Conservation (phyloP, 2,888 invertebrate species). For the Enoplolaimus lenunculus region DNA sequence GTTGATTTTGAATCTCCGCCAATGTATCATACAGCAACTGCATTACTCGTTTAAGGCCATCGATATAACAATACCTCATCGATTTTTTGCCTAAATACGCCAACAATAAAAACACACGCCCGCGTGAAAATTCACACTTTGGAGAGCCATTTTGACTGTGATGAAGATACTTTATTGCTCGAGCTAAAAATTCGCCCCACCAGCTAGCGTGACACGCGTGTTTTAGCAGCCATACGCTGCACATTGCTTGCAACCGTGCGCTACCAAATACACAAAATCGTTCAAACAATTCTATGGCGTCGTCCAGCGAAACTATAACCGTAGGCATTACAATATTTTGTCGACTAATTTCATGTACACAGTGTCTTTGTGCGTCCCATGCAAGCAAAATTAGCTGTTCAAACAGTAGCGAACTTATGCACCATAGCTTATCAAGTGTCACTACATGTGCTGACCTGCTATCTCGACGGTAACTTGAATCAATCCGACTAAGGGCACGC, state of each 20-base stretch:
- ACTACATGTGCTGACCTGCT: not conserved
- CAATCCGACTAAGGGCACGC: conserved; percentile 55
- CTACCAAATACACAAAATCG: conserved; percentile 62
- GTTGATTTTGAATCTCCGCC: too few species aligned
- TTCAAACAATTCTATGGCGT: conserved; percentile 49
- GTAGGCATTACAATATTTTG: not conserved
- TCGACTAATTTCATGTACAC: not conserved
- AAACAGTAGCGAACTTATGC: conserved; percentile 63
- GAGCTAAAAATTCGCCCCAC: conserved; percentile 81
- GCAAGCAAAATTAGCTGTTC: conserved; percentile 55
- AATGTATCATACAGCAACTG: conserved; percentile 40
- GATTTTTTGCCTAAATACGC: conserved; percentile 54
- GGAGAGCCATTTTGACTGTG: too few species aligned
- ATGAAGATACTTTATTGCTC: conserved; percentile 62
- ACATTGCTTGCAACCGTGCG: conserved; percentile 48
- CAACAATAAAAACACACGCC: conserved; percentile 68
- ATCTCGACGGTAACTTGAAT: not conserved
- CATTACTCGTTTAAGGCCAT: conserved; percentile 27
- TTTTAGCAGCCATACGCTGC: conserved; percentile 17
- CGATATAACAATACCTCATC: not conserved
- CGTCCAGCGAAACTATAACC: not conserved
- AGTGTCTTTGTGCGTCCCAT: conserved; percentile 25
- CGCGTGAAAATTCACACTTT: not conserved
- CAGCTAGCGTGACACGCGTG: conserved; percentile 44
- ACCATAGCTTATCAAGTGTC: conserved; percentile 57